Evolutionary conservation across 1,140 invertebrate genomes (phyloP), one percentile per base, ranked within the genome.

Genomic region (Tetragnatha versicolor): DNA sequence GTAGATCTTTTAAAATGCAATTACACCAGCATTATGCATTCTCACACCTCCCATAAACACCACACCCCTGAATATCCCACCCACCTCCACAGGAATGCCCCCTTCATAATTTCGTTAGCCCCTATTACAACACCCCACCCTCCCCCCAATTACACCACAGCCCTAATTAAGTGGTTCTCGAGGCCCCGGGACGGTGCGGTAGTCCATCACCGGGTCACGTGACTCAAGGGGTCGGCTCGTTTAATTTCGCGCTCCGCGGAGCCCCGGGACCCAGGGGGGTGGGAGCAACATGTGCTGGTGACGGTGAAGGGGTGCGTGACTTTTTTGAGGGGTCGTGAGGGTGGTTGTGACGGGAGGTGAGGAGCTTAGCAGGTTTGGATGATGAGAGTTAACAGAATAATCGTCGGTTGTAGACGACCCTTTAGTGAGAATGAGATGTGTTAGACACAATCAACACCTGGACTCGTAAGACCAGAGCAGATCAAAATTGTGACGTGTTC

Each of bases 221-320:
- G 68, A 22, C n/a, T n/a, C 72, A 58, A 75, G n/a, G 72, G 42
- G 72, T 63, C 58, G 72, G 55, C 72, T 75, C 72, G 72, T 75
- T 75, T 75, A 75, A 75, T 75, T 75, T 75, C 55, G 55, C 72
- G 72, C 72, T 75, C 58, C 72, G 63, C 39, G 63, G 72, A 60
- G 31, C 42, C 39, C 63, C 25, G 27, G 72, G 55, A 45, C 42
- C 42, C 42, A 12, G 42, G 12, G 42, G 12, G 20, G 42, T 12
- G 42, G 42, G 33, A 33, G 61, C 61, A 65, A 65, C 61, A 65
- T 65, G 61, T 65, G 61, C 35, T 65, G 14, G 37, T 65, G 61
- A 65, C 10, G 61, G 27, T 27, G 9, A n/a, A n/a, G n/a, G n/a
- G n/a, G n/a, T n/a, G n/a, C n/a, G n/a, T n/a, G n/a, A n/a, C n/a